A percentile compares a stretch with the other conserved stretches of the same genome.
phyloP scores from a whole-genome alignment of 2,797 vertebrate species.

The Neosilurus mollespiculum region DNA sequence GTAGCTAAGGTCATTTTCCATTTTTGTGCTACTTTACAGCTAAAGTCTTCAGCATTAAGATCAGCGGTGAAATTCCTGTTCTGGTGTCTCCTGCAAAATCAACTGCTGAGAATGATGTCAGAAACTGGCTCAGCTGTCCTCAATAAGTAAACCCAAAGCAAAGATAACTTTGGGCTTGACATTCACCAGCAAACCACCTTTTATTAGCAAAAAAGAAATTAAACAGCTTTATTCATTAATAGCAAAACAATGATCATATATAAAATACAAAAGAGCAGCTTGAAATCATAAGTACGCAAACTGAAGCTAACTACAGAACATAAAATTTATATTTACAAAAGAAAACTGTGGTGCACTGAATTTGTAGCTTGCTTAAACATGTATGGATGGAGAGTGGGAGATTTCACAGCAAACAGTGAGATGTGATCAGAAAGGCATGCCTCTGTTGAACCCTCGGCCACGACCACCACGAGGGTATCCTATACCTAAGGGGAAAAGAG shows the following conservation, averaged over 20 bases:
- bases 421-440: constrained; percentile 33
- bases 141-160: constrained; percentile 31
- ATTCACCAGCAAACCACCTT: constrained; percentile 36
- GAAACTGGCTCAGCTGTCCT: constrained; percentile 65
- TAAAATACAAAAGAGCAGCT: constrained; percentile 45
- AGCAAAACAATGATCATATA: constrained; percentile 23
- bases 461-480: constrained; percentile 40
- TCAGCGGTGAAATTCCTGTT: constrained; percentile 59
- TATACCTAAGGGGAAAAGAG: constrained; percentile 18
- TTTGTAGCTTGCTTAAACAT: background rate
- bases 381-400: background rate
- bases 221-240: background rate
- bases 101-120: constrained; percentile 60
- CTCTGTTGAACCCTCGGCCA: constrained; percentile 46
- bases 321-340: constrained; percentile 26
- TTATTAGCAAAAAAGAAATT: constrained; percentile 51
- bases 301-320: background rate
- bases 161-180: background rate
- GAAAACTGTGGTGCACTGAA: background rate
- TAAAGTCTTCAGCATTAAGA: constrained; percentile 64
- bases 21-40: constrained; percentile 54
- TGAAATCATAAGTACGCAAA: constrained; percentile 7
- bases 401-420: background rate
- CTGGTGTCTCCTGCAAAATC: constrained; percentile 55
- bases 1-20: background rate